phyloP scores from a whole-genome alignment of 2,797 vertebrate genomes.

The Netta rufina region DNA sequence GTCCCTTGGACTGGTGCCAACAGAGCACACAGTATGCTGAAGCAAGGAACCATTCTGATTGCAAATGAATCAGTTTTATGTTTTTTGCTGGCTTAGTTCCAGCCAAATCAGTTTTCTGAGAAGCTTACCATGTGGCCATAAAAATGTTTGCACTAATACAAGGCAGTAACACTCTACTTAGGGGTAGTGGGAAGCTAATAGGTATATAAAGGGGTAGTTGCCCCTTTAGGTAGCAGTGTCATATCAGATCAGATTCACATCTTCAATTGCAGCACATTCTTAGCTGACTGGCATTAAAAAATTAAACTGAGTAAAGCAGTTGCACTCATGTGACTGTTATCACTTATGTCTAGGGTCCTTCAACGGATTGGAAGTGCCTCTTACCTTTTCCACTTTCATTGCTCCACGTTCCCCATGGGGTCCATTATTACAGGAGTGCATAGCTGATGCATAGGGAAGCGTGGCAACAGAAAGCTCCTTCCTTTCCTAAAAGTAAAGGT shows the following conservation, averaged over 20 bases:
- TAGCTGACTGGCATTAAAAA: neutral
- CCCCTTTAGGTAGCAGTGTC: neutral
- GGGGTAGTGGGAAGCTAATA: neutral
- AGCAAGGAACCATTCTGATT: neutral
- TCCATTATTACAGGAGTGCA: neutral
- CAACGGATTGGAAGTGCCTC: neutral
- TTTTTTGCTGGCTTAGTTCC: neutral
- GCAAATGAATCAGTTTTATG: neutral
- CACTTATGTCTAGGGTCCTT: neutral
- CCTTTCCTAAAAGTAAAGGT: neutral
- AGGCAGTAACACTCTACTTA: neutral
- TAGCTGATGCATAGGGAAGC: neutral
- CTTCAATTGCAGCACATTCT: neutral
- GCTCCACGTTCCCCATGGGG: neutral
- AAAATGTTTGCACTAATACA: neutral
- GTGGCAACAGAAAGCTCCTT: neutral
- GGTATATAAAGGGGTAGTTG: neutral
- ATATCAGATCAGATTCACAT: neutral
- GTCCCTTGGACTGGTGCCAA: slow-evolving; percentile 19
- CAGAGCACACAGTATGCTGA: neutral
- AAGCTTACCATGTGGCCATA: neutral
- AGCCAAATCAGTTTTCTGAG: neutral
- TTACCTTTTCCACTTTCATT: neutral
- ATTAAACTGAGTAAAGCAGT: neutral
- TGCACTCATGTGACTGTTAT: neutral